These are phyloP conservation scores for Paratrypauchen microcephalus DNA, from an alignment of 2,797 vertebrate species.

Conservation along the genomic window DNA sequence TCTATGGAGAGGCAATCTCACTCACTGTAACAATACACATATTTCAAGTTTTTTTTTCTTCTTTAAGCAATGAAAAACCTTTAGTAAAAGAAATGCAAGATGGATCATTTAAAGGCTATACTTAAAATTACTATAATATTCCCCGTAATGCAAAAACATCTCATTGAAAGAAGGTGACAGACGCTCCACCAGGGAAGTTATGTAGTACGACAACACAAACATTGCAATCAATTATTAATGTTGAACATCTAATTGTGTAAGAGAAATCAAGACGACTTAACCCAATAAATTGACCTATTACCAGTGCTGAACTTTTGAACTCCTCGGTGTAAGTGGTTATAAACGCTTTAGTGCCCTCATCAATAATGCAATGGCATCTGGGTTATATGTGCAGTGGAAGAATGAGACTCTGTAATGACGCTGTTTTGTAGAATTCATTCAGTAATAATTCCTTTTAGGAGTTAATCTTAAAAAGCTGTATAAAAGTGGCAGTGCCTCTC, in stretches of 20 bases:
- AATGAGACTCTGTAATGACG: background rate
- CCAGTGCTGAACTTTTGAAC: constrained; percentile 1
- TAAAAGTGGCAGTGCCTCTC: background rate
- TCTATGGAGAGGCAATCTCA: too few relatives aligned
- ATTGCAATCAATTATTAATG: background rate
- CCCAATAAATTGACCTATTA: background rate
- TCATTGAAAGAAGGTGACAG: too few relatives aligned
- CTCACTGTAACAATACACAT: too few relatives aligned
- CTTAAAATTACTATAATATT: too few relatives aligned
- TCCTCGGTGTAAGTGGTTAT: background rate
- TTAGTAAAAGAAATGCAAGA: too few relatives aligned
- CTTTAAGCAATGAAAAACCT: too few relatives aligned
- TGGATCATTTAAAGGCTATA: too few relatives aligned
- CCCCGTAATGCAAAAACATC: too few relatives aligned
- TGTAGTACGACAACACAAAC: background rate
- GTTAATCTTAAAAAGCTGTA: background rate
- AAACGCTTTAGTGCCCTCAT: constrained; percentile 2
- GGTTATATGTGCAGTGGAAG: background rate
- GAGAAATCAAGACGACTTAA: background rate
- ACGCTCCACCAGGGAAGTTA: too few relatives aligned
- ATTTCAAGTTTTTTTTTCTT: too few relatives aligned
- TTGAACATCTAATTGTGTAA: background rate
- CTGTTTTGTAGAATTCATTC: constrained; percentile 1
- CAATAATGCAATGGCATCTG: constrained; percentile 7
- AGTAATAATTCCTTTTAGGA: background rate